Base-by-base conservation (phyloP, 2,888 invertebrate genomes). In the Calameuta filiformis region DNA sequence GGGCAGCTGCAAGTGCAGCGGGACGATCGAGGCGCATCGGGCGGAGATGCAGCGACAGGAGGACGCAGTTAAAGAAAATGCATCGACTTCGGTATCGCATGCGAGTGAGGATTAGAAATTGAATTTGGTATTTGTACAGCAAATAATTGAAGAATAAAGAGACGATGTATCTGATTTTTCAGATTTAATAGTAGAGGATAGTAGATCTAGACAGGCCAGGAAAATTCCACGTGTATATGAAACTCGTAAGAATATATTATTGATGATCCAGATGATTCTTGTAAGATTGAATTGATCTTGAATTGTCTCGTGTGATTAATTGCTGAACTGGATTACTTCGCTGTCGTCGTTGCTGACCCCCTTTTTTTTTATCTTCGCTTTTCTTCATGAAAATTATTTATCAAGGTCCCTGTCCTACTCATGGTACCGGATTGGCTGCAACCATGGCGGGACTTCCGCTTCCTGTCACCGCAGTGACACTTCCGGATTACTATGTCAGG, bases 171-270 rank as follows among this genome's bases (percentile, higher is more conserved):
- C 30, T 74, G 79, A 78, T 83, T 83, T 83, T 81, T 76, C 82
- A 84, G 83, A 83, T 81, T 77, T 81, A 77, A 73, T 79, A 68
- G 78, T 80, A 77, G 77, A 79, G 73, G 80, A 82, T 79, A 77
- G 73, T 78, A 80, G 77, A 77, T 75, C 80, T 80, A 80, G 79
- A 73, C 75, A 79, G 77, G 75, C 34, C 79, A 82, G 81, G 79
- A 82, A 80, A 74, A 73, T 79, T 30, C 81, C 81, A 35, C 83
- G 82, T 68, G 82, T 83, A 80, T 82, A 85, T 79, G 81, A 85
- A 82, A 82, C 83, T 81, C 81, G 85, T 85, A 83, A 85, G 83
- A 80, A 77, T 69, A 33, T 71, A 11, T 15, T 56, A 23, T 23
- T 23, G 40, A 6, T 23, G 6, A 23, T 23, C 23, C 56, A 23